A percentile compares a stretch with the other conserved stretches of the same genome.
phyloP scores from a whole-genome alignment of 2,797 vertebrate species.

The Smutsia temminckii region DNA sequence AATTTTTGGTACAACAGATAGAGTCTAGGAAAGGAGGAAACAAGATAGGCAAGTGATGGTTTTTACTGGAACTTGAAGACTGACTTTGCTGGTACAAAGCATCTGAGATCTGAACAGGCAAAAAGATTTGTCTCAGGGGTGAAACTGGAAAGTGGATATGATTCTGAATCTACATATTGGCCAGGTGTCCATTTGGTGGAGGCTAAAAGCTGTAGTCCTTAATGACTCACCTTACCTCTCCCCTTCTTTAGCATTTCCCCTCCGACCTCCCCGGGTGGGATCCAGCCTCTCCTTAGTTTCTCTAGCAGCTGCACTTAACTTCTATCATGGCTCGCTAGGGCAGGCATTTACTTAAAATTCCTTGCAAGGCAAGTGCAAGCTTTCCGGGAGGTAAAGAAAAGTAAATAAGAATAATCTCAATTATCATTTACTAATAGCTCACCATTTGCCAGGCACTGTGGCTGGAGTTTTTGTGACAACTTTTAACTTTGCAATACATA shows the following conservation, averaged over 20 bases:
- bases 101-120: neutral
- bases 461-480: neutral
- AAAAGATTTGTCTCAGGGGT: neutral
- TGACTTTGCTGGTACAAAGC: slow-evolving; percentile 17
- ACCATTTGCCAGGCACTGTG: neutral
- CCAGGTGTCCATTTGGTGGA: neutral
- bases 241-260: neutral
- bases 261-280: neutral
- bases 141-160: neutral
- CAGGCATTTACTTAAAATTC: neutral
- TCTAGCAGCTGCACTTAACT: neutral
- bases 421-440: slow-evolving; percentile 16
- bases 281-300: neutral
- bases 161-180: neutral
- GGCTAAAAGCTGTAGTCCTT: neutral
- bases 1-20: neutral
- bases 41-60: neutral
- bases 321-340: neutral
- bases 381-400: neutral
- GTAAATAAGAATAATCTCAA: neutral
- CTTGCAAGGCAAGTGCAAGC: neutral
- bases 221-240: neutral
- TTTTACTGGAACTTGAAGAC: neutral
- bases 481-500: neutral
- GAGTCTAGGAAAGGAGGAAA: slow-evolving; percentile 1